Evolutionary conservation across 2,113 vertebrate genomes (phyloP).

Genomic region (Onychostoma macrolepis): DNA sequence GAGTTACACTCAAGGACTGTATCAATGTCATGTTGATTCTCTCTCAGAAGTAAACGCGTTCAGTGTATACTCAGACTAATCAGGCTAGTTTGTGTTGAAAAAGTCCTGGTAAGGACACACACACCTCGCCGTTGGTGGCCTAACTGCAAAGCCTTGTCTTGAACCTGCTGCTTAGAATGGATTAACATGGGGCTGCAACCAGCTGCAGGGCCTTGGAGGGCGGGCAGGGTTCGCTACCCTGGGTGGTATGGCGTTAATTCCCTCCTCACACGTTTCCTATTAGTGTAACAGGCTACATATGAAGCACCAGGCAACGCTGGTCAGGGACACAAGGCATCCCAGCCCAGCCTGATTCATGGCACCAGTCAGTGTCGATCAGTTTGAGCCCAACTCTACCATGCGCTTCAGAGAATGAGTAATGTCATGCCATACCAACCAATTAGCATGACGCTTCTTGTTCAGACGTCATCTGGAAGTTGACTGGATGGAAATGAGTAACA

Average conservation of each 20-base stretch:
- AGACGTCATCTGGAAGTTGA: conserved; percentile 23
- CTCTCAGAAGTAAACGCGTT: conserved; percentile 7
- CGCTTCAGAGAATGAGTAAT: conserved; percentile 41
- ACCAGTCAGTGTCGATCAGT: conserved; percentile 41
- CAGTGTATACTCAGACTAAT: conserved; percentile 24
- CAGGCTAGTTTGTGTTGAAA: conserved; percentile 28
- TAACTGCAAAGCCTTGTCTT: conserved; percentile 74
- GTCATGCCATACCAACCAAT: conserved; percentile 32
- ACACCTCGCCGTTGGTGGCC: conserved; percentile 69
- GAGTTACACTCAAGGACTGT: conserved; percentile 26
- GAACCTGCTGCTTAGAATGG: conserved; percentile 72
- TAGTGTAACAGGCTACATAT: conserved; percentile 73
- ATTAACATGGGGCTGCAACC: conserved; percentile 74
- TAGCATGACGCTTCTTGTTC: conserved; percentile 18
- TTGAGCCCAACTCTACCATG: conserved; percentile 11
- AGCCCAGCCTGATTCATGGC: conserved; percentile 56
- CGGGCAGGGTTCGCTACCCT: conserved; percentile 60
- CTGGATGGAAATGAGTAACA: conserved; percentile 15
- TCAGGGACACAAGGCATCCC: conserved; percentile 66
- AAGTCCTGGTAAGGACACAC: conserved; percentile 5
- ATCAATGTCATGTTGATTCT: conserved; percentile 16
- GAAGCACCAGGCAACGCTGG: conserved; percentile 64
- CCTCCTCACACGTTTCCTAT: conserved; percentile 76
- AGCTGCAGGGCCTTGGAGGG: conserved; percentile 68
- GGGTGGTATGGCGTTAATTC: conserved; percentile 74